Evolutionary conservation across 2,113 vertebrate species (phyloP).

Genomic region (Osmerus mordax): DNA sequence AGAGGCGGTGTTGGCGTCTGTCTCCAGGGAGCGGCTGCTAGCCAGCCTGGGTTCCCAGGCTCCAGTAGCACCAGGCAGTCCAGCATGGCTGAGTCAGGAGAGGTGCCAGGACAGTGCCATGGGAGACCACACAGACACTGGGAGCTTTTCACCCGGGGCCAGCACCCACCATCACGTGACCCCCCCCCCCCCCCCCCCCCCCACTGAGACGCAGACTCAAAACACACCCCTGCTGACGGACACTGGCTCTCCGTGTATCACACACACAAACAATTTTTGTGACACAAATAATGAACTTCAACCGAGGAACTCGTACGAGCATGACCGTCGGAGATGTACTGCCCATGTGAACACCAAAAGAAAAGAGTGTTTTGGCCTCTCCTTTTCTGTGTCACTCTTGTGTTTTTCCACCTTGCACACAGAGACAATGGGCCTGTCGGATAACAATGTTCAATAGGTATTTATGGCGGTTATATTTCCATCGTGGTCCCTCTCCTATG

Average conservation of each 20-base stretch:
- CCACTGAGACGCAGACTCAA: constrained; percentile 40
- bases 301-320: too few relatives aligned
- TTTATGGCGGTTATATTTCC: constrained; percentile 40
- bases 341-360: too few relatives aligned
- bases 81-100: constrained; percentile 53
- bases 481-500: constrained; percentile 31
- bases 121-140: constrained; percentile 53
- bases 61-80: constrained; percentile 24
- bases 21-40: too few relatives aligned
- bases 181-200: constrained; percentile 5
- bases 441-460: constrained; percentile 41
- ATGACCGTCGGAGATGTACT: too few relatives aligned
- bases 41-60: constrained; percentile 53
- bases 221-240: background rate
- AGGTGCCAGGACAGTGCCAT: constrained; percentile 58
- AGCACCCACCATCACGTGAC: constrained; percentile 59
- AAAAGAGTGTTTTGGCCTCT: background rate
- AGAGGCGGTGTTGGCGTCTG: too few relatives aligned
- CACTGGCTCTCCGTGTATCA: background rate
- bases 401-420: constrained; percentile 31
- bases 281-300: too few relatives aligned
- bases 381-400: constrained; percentile 27
- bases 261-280: constrained; percentile 1
- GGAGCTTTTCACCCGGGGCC: constrained; percentile 48
- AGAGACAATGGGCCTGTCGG: constrained; percentile 39